phyloP scores from a whole-genome alignment of 2,888 invertebrate genomes.

The Onthophagus sagittarius region DNA sequence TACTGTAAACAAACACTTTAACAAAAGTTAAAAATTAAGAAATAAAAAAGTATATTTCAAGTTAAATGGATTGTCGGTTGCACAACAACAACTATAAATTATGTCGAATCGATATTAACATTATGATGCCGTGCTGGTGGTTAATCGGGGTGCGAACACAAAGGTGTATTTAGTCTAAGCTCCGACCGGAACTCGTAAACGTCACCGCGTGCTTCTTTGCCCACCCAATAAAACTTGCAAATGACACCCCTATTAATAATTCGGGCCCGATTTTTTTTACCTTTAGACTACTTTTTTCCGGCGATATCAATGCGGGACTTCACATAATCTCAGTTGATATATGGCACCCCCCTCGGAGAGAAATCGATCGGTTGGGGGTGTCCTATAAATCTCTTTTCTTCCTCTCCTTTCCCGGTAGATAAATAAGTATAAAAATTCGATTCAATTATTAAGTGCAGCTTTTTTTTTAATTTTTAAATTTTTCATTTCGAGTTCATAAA shows the following conservation, averaged over 20 bases:
- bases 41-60: background rate
- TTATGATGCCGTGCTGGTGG: background rate
- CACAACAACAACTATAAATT: background rate
- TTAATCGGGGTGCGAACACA: background rate
- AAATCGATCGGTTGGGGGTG: background rate
- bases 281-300: background rate
- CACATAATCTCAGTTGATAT: conserved; percentile 6
- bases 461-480: too few species aligned
- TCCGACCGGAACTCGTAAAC: background rate
- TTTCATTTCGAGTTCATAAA: background rate
- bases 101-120: background rate
- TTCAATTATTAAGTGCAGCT: background rate
- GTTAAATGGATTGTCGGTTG: background rate
- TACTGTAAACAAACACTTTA: too few species aligned
- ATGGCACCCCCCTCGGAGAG: background rate
- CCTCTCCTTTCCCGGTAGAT: background rate
- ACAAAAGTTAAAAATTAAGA: too few species aligned
- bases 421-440: conserved; percentile 3
- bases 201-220: background rate
- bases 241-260: conserved; percentile 6
- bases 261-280: background rate
- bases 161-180: background rate
- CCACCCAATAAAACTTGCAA: background rate
- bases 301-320: background rate
- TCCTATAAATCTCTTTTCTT: background rate